phyloP scores from a whole-genome alignment of 2,888 invertebrate species.

The Drosophila incognita region DNA sequence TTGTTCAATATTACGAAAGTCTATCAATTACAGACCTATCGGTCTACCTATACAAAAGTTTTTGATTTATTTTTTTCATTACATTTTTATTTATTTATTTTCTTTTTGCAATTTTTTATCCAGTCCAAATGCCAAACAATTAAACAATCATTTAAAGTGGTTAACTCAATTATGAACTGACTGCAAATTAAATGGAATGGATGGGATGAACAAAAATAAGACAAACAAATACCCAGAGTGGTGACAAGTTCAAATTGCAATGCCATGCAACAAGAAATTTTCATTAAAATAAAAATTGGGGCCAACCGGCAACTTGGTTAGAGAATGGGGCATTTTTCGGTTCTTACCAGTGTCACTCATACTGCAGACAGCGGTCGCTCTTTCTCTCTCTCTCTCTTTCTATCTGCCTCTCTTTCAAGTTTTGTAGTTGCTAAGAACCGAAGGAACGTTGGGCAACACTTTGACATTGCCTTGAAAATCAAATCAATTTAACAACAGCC shows the following conservation, averaged over 20 bases:
- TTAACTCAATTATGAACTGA: slow-evolving; percentile 42
- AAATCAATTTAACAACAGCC: slow-evolving; percentile 58
- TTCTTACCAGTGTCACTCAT: slow-evolving; percentile 22
- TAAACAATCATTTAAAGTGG: slow-evolving; percentile 22
- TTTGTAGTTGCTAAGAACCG: slow-evolving; percentile 11
- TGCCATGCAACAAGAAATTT: slow-evolving; percentile 20
- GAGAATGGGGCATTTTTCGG: background rate
- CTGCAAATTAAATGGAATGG: slow-evolving; percentile 25
- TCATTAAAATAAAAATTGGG: slow-evolving; percentile 44
- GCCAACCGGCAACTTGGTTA: slow-evolving; percentile 1
- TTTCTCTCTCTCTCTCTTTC: background rate
- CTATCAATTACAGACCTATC: slow-evolving; percentile 13
- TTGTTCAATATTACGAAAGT: background rate
- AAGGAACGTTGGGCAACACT: slow-evolving; percentile 28
- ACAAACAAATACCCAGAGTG: background rate
- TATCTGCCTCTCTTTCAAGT: background rate
- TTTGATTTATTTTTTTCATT: background rate
- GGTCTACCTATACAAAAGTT: background rate
- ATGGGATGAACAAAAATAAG: slow-evolving; percentile 6
- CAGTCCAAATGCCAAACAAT: slow-evolving; percentile 17
- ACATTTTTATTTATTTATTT: background rate
- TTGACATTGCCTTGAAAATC: slow-evolving; percentile 64
- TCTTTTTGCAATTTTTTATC: background rate
- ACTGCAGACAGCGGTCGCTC: slow-evolving; percentile 23
- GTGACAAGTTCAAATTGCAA: slow-evolving; percentile 28